Percentiles rank a stretch among this genome's conserved stretches.
Evolutionary conservation across 2,113 vertebrate genomes (phyloP).

Genomic region (Gambusia affinis): DNA sequence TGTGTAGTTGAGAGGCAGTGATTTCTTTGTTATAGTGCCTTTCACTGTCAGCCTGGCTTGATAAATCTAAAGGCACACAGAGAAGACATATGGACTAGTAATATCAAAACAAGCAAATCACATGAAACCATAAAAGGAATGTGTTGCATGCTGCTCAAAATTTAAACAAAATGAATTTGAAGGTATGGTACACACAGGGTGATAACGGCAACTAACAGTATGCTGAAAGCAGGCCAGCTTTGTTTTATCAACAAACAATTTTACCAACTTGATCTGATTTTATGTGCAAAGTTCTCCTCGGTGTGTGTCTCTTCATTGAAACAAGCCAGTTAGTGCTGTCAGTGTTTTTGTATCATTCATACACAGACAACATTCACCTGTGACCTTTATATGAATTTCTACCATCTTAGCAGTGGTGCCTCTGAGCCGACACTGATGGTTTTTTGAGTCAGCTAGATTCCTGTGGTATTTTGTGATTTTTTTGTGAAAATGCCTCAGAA

Average conservation of each 20-base stretch:
- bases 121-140: conserved; percentile 2
- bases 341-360: conserved; percentile 53
- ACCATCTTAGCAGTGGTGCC: conserved; percentile 57
- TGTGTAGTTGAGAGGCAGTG: conserved; percentile 68
- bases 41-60: conserved; percentile 68
- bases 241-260: conserved; percentile 5
- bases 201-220: conserved; percentile 10
- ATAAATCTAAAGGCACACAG: conserved; percentile 44
- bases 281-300: conserved; percentile 6
- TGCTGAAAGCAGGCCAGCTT: conserved; percentile 18
- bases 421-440: conserved; percentile 49
- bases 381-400: conserved; percentile 58
- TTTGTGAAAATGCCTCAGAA: conserved; percentile 48
- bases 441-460: conserved; percentile 39
- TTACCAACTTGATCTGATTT: background rate
- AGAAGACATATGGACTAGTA: background rate
- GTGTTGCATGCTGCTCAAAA: background rate
- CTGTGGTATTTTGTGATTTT: conserved; percentile 60
- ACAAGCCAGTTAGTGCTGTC: conserved; percentile 58
- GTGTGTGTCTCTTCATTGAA: conserved; percentile 51
- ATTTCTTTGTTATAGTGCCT: conserved; percentile 68
- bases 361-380: conserved; percentile 41
- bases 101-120: background rate
- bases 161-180: conserved; percentile 10
- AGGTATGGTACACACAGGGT: background rate